Base-by-base conservation (phyloP, 2,888 invertebrate genomes). In the Lasius fuliginosus region DNA sequence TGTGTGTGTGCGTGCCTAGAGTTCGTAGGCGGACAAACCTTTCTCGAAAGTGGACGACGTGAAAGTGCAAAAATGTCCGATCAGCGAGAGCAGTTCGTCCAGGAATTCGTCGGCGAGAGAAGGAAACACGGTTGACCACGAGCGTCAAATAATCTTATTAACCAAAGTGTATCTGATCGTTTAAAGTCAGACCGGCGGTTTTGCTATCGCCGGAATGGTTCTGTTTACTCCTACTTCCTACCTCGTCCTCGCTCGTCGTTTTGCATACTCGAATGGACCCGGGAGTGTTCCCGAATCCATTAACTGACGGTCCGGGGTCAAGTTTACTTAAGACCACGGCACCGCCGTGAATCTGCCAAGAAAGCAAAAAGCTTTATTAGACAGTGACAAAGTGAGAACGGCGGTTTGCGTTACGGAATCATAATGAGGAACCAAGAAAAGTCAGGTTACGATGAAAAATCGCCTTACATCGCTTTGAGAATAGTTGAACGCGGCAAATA, bases 161-260 rank as follows among this genome's bases (percentile, higher is more conserved):
- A 84, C 90, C 82, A 86, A 87, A 92, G 92, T 89, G 89, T 91
- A 87, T 89, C 88, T 77, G 91, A 92, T 92, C 90, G 90, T 90
- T 91, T 88, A 86, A 87, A 85, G 84, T 79, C 75, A 36, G 75
- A 84, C 82, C 86, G 82, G 71, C 79, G 85, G 77, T 86, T 75
- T 82, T 75, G 83, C 74, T 81, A 89, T 86, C 85, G 75, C 62
- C 75, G 42, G 76, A 85, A 88, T 85, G 76, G 64, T 82, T 87
- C 88, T 88, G 88, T 91, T 89, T 90, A 86, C 89, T 85, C 85
- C 79, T 8, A 18, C 49, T 15, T 58, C 15, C 42, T n/a, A 30
- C 15, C 33, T 8, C 2, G 11, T 9, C 68, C n/a, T 6, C 18
- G 40, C 42, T 33, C 79, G 75, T 83, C 87, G 89, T 85, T 90